Evolutionary conservation across 2,113 vertebrate species (phyloP), one percentile per base, ranked within the genome.

Genomic region (Dipodomys spectabilis): DNA sequence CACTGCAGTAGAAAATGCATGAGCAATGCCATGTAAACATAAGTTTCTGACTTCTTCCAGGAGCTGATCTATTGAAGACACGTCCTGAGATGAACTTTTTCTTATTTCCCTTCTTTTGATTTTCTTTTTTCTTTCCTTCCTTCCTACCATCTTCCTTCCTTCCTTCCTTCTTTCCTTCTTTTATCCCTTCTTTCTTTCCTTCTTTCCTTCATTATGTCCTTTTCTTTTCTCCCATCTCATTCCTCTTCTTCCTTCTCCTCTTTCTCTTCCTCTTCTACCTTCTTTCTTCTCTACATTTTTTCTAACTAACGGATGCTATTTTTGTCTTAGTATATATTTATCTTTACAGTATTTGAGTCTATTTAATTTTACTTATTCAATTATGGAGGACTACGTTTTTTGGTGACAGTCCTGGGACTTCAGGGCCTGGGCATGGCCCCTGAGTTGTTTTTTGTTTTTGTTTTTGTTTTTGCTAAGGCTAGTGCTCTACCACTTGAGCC

Each of bases 121-220:
- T 25, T 25, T 25, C 77, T 12, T n/a, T 28, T 5, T 62, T 12
- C 16, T 13, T 32, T 62, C 23, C 3, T 68, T 0, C 4, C 3
- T 67, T 6, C 5, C 1, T 20, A 7, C 0, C 12, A 27, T 13
- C 15, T 62, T 39, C 30, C 49, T 4, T 18, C 27, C 8, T 35
- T 6, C 28, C 53, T 0, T 8, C 23, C 5, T 12, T 12, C 19
- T 0, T 8, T 6, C 8, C 16, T 39, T 11, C 32, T 1, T 22
- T 20, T n/a, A 0, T 22, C 2, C 4, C 8, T 49, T 6, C 0
- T 57, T 3, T 4, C 6, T 23, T 23, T 10, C 4, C 18, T 25
- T 0, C 16, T 15, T 69, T 6, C 6, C 22, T 5, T 10, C 7
- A 20, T 30, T 7, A 5, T 12, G 16, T 13, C 13, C 19, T 13